Conservation (phyloP, 2,888 invertebrate species). For the Psylliodes chrysocephalus region DNA sequence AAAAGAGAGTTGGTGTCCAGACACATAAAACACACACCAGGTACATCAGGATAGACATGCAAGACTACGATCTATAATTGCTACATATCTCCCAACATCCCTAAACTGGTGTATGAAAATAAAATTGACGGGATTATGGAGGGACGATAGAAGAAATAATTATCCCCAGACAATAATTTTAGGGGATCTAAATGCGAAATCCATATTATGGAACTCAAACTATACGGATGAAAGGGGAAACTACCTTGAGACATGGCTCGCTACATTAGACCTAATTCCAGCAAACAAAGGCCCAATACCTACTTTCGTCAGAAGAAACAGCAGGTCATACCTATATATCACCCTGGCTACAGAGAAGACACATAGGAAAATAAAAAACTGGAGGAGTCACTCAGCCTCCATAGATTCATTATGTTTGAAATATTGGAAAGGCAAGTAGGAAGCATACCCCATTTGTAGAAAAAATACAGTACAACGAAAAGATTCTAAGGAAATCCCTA, state of each 20-base stretch:
- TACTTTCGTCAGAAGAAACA: not conserved
- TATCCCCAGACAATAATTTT: not conserved
- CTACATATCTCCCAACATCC: not conserved
- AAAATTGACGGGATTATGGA: not conserved
- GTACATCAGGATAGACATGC: not conserved
- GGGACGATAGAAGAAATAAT: not conserved
- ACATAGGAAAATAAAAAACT: not conserved
- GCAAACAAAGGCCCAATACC: not conserved
- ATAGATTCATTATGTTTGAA: not conserved
- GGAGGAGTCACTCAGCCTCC: not conserved
- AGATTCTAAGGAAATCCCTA: too few relatives aligned
- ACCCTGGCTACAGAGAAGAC: not conserved
- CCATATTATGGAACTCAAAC: not conserved
- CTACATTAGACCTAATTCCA: not conserved
- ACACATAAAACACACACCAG: not conserved
- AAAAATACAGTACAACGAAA: too few relatives aligned
- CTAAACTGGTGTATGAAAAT: not conserved
- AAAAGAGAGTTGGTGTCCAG: not conserved
- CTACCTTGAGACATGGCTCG: not conserved
- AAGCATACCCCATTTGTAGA: too few relatives aligned
- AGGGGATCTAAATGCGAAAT: constrained; percentile 12
- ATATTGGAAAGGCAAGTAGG: not conserved
- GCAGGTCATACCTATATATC: not conserved
- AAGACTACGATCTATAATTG: not conserved
- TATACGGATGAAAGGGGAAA: not conserved